Evolutionary conservation across 2,113 vertebrate species (phyloP), one percentile per base, ranked within the genome.

Genomic region (Leptosomus discolor): DNA sequence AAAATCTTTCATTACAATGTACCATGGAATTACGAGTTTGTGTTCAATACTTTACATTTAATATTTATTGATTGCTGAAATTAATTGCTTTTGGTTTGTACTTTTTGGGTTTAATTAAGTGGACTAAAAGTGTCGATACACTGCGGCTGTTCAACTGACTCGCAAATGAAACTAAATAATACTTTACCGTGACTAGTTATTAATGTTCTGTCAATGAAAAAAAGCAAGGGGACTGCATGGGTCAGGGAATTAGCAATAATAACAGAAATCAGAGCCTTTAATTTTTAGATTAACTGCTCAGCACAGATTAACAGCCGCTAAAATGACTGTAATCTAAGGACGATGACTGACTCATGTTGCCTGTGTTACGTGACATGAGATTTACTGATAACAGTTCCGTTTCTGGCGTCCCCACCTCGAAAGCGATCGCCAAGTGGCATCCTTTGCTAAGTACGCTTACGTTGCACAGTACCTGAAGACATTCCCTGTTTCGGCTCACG

Each of bases 51-150:
- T 86, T 92, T 50, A 27, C 27, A 95, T 87, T 93, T 95, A 95
- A 73, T 85, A 95, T 82, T 96, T 97, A 97, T 94, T 94, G 86
- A 95, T 93, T 92, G 54, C 46, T 95, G 45, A 43, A 88, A 96
- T 94, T 95, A 96, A 93, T 77, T 94, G 53, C 22, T 90, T 92
- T 92, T 76, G 84, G 9, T 96, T 76, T 96, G 39, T 56, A 75
- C 54, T 75, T 95, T n/a, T 81, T 60, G 84, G 64, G 83, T 71
- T 97, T 97, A 96, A 98, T 95, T 96, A 97, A 97, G 54, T 74
- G 45, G 82, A 77, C 79, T 69, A 32, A 48, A 95, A 84, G 4
- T 91, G 76, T 92, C 48, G 2, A 78, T 88, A 88, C 21, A 67
- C 65, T 83, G 75, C 2, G 0, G 39, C 45, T 92, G 30, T 95